These are phyloP conservation scores for Embiotoca jacksoni DNA, from an alignment of 2,113 vertebrate species.

Conservation along the genomic window DNA sequence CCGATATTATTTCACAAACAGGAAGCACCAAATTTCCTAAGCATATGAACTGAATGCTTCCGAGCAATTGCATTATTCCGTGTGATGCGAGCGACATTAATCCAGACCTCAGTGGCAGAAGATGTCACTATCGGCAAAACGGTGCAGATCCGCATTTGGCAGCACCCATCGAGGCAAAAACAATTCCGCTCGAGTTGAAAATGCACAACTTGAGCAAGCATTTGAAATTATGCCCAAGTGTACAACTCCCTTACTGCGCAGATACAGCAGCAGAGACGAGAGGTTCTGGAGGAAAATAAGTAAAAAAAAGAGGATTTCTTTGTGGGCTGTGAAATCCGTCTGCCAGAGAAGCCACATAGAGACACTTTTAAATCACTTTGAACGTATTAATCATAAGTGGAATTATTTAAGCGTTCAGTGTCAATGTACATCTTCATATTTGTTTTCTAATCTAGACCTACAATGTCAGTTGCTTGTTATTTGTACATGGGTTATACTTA, in stretches of 20 bases:
- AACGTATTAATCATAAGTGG: too few relatives aligned
- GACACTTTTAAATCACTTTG: too few relatives aligned
- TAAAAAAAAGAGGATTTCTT: not conserved
- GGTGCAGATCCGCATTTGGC: not conserved
- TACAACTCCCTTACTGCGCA: not conserved
- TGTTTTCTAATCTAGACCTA: not conserved
- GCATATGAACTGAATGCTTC: not conserved
- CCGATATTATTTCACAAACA: not conserved
- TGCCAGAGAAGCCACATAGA: too few relatives aligned
- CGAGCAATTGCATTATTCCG: not conserved
- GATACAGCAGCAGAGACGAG: not conserved
- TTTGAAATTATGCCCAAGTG: not conserved
- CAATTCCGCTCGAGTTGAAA: not conserved
- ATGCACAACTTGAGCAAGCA: conserved; percentile 3
- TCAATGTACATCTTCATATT: not conserved
- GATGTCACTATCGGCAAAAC: not conserved
- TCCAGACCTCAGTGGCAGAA: not conserved
- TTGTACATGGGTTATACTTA: conserved; percentile 48
- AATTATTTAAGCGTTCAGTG: too few relatives aligned
- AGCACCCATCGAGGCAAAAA: not conserved
- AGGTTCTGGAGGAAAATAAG: not conserved
- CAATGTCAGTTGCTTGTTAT: conserved; percentile 15
- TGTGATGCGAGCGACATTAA: not conserved
- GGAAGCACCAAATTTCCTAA: conserved; percentile 10
- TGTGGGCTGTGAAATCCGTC: not conserved